These are phyloP conservation scores for Crematogaster levior DNA, from an alignment of 2,888 invertebrate species.

Conservation along the genomic window DNA sequence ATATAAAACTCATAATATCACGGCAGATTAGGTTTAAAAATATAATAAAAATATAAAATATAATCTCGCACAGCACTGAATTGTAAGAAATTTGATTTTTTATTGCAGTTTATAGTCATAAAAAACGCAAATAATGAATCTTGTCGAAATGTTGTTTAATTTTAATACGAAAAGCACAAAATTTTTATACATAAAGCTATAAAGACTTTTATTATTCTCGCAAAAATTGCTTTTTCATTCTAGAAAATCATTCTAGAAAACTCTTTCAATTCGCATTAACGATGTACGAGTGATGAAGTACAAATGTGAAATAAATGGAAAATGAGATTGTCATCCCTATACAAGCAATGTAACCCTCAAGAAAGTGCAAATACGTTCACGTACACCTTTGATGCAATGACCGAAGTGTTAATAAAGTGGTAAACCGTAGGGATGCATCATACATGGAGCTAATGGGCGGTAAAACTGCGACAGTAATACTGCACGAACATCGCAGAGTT, in stretches of 20 bases:
- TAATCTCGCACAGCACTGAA: neutral
- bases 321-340: neutral
- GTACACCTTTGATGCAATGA: neutral
- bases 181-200: no score
- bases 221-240: neutral
- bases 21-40: neutral
- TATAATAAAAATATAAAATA: neutral
- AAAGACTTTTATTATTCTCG: neutral
- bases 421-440: slow-evolving; percentile 61
- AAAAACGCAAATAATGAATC: neutral
- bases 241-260: neutral
- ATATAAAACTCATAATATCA: neutral
- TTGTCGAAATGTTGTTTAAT: neutral
- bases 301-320: neutral
- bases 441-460: slow-evolving; percentile 63
- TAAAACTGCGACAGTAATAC: slow-evolving; percentile 69
- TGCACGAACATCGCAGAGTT: slow-evolving; percentile 57
- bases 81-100: neutral
- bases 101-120: neutral
- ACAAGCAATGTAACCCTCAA: neutral
- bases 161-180: neutral
- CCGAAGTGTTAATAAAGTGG: slow-evolving; percentile 61
- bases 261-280: neutral
- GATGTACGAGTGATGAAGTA: neutral
- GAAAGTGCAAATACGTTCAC: neutral